A percentile compares a stretch with the other conserved stretches of the same genome.
Evolutionary conservation across 2,113 vertebrate genomes (phyloP).

Genomic region (Fregetta grallaria): DNA sequence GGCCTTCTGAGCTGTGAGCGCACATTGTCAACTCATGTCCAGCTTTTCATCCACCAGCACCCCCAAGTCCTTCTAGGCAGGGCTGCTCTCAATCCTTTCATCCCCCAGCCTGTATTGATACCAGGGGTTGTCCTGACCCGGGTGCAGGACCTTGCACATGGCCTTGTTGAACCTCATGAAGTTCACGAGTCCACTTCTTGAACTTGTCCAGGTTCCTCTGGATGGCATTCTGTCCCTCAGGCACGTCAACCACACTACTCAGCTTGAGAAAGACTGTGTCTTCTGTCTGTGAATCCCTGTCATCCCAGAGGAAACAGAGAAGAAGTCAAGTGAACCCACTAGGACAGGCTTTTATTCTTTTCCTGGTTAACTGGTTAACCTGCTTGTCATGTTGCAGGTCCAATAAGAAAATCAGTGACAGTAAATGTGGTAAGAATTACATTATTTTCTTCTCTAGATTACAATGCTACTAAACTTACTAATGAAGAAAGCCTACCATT

Average conservation of each 20-base stretch:
- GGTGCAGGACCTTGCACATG: background rate
- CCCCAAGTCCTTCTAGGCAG: background rate
- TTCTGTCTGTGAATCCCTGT: background rate
- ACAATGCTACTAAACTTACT: background rate
- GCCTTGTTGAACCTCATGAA: background rate
- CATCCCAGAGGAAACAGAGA: background rate
- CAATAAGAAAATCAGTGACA: background rate
- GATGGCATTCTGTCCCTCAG: background rate
- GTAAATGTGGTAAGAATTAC: background rate
- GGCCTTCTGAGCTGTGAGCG: too few species aligned
- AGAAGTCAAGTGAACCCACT: background rate
- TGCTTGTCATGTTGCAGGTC: background rate
- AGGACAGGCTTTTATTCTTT: background rate
- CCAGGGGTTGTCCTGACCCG: background rate
- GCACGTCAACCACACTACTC: too few species aligned
- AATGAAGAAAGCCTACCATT: background rate
- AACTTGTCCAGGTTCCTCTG: background rate
- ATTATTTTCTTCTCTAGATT: background rate
- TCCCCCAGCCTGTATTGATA: background rate
- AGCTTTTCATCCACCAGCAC: too few species aligned
- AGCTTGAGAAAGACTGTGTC: background rate
- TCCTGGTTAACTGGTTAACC: background rate
- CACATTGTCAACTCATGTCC: too few species aligned
- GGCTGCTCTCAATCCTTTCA: background rate
- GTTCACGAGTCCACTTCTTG: background rate